Conservation (phyloP, 2,888 invertebrate species). For the Acrobasis suavella region DNA sequence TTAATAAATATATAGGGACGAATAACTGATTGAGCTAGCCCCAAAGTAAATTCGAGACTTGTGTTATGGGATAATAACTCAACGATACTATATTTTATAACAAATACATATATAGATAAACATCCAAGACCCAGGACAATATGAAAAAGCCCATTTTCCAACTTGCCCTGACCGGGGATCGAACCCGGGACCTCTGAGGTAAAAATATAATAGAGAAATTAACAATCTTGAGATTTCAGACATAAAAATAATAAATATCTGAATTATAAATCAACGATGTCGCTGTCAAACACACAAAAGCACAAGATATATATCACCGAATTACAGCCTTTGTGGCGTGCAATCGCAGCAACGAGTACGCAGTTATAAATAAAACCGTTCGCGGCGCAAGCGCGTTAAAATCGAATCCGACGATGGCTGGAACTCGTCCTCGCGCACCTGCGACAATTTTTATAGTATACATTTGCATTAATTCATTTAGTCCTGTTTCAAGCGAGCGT, state of each 20-base stretch:
- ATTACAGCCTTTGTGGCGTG: constrained; percentile 47
- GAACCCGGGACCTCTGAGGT: no score
- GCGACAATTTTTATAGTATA: constrained; percentile 83
- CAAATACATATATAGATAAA: no score
- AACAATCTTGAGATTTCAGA: neutral
- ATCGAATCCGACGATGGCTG: constrained; percentile 75
- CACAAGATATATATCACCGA: constrained; percentile 38
- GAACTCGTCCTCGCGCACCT: constrained; percentile 78
- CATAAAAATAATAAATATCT: constrained; percentile 3
- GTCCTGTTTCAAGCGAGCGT: constrained; percentile 76
- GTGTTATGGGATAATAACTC: no score
- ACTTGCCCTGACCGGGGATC: no score
- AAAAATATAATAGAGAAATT: constrained; percentile 2
- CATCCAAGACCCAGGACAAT: no score
- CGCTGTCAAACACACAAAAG: constrained; percentile 20
- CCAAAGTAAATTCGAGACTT: no score
- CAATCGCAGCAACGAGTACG: constrained; percentile 54
- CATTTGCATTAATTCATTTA: constrained; percentile 82
- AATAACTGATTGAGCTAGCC: no score
- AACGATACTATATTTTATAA: no score
- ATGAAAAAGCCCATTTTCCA: no score
- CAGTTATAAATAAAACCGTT: constrained; percentile 77
- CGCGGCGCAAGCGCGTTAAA: constrained; percentile 75
- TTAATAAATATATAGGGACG: no score
- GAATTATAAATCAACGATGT: constrained; percentile 19